Percentiles rank a stretch among this genome's conserved stretches.
phyloP scores from a whole-genome alignment of 2,797 vertebrate genomes.

The Phaenicophaeus curvirostris region DNA sequence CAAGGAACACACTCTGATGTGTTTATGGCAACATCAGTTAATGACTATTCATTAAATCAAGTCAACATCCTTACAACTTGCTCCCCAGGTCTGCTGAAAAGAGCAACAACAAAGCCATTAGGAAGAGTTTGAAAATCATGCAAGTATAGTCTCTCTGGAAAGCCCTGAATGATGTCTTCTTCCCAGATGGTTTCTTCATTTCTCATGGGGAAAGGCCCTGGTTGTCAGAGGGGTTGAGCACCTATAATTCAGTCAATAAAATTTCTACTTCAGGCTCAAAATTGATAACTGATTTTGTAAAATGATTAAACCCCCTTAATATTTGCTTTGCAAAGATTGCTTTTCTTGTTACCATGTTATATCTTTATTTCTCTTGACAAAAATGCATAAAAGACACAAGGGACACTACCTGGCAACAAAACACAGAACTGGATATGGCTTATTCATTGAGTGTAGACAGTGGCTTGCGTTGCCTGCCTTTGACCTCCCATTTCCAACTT shows the following conservation, averaged over 20 bases:
- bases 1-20: not conserved
- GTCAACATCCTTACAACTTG: not conserved
- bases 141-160: not conserved
- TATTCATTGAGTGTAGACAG: rapidly evolving
- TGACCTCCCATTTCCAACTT: not conserved
- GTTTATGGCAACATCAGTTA: conserved; percentile 1
- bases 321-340: not conserved
- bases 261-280: not conserved
- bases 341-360: not conserved
- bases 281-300: not conserved
- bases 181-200: not conserved
- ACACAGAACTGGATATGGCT: not conserved
- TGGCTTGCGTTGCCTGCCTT: not conserved
- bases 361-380: not conserved
- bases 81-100: not conserved
- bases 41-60: conserved; percentile 3
- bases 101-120: not conserved
- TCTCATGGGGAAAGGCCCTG: not conserved
- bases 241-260: not conserved
- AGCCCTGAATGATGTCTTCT: not conserved
- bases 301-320: rapidly evolving
- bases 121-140: not conserved
- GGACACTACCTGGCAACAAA: not conserved
- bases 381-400: not conserved
- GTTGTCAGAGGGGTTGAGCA: not conserved